Conservation (phyloP, 2,888 invertebrate species). For the Hemaris fuciformis region DNA sequence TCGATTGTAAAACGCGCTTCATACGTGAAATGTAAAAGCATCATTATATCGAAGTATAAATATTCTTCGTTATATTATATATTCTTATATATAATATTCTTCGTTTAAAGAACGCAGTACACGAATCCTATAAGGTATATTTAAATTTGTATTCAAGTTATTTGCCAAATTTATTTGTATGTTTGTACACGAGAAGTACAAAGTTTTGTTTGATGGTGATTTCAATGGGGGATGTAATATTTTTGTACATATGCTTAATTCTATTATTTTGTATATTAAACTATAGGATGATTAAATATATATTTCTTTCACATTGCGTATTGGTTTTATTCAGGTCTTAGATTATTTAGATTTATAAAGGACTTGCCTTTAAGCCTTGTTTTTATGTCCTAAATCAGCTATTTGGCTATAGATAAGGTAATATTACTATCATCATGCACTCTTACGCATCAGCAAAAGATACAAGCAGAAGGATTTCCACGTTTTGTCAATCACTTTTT, state of each 20-base stretch:
- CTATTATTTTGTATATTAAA: conserved; percentile 16
- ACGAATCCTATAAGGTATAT: neutral
- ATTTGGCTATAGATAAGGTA: no score
- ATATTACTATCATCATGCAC: no score
- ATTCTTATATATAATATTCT: neutral
- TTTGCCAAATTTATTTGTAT: conserved; percentile 15
- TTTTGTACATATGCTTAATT: conserved; percentile 19
- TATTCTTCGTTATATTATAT: no score
- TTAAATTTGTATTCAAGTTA: neutral
- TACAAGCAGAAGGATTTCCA: no score
- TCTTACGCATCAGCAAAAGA: no score
- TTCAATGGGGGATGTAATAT: conserved; percentile 13
- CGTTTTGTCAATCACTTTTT: no score
- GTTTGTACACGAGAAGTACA: conserved; percentile 1
- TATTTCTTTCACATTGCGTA: conserved; percentile 11
- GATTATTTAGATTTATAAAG: no score
- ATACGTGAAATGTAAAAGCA: no score
- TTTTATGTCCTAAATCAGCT: no score
- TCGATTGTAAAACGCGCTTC: no score
- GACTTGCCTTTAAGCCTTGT: no score
- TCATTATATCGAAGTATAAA: neutral
- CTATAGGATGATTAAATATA: conserved; percentile 15
- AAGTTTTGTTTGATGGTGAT: conserved; percentile 1
- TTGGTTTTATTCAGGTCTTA: conserved; percentile 14
- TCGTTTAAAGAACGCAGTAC: neutral